Conservation (phyloP, 2,797 vertebrate genomes). For the Cossypha heuglini region DNA sequence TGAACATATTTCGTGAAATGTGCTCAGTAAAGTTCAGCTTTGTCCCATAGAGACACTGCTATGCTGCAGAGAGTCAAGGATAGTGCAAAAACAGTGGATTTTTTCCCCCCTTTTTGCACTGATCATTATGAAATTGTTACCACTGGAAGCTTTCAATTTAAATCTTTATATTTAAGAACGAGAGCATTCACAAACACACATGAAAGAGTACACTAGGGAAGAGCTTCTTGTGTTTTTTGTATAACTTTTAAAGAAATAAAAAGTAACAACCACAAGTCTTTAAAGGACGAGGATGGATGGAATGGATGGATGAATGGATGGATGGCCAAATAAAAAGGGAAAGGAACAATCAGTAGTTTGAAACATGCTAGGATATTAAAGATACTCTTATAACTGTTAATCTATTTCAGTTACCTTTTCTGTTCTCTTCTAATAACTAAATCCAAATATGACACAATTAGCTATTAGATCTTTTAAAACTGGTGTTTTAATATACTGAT, state of each 20-base stretch:
- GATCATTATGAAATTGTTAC: background rate
- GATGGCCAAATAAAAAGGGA: slow-evolving; percentile 67
- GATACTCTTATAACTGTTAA: slow-evolving; percentile 16
- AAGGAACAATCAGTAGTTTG: slow-evolving; percentile 67
- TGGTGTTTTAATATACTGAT: background rate
- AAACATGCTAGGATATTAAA: slow-evolving; percentile 42
- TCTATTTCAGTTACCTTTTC: slow-evolving; percentile 17
- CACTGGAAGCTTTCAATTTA: background rate
- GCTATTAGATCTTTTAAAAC: background rate
- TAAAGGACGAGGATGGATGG: slow-evolving; percentile 39
- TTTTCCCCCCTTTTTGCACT: background rate
- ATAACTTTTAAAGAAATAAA: background rate
- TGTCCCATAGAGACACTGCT: background rate
- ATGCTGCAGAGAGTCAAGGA: background rate
- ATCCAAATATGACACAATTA: background rate
- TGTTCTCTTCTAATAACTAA: slow-evolving; percentile 23
- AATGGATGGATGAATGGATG: slow-evolving; percentile 24
- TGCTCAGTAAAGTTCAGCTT: background rate
- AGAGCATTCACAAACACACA: background rate
- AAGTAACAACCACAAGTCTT: slow-evolving; percentile 24
- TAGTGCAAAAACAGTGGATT: background rate
- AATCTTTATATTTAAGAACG: background rate
- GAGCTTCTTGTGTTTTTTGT: slow-evolving; percentile 1
- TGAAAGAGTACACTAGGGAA: slow-evolving; percentile 17
- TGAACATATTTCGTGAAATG: background rate